Conservation (phyloP, 2,888 invertebrate genomes). For the Parelbella ahira region DNA sequence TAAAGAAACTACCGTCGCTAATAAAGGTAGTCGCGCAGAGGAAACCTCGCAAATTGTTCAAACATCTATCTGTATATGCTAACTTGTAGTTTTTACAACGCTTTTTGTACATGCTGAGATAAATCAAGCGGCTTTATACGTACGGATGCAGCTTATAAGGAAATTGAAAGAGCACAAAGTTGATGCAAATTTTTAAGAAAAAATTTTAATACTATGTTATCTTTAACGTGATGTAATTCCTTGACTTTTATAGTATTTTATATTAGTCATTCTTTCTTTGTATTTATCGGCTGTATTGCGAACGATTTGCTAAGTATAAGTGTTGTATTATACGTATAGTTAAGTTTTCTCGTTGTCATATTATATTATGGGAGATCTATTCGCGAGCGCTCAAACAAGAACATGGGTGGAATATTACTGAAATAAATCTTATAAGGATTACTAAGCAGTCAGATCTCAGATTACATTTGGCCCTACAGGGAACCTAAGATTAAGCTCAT, state of each 20-base stretch:
- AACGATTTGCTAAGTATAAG: too few relatives aligned
- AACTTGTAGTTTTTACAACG: conserved; percentile 6
- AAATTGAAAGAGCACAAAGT: conserved; percentile 8
- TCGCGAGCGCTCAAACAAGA: too few relatives aligned
- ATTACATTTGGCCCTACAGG: conserved; percentile 13
- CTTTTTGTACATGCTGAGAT: conserved; percentile 9
- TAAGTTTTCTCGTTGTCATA: neutral
- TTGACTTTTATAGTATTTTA: neutral
- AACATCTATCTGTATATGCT: conserved; percentile 16
- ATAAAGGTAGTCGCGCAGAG: conserved; percentile 14
- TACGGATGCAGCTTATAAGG: conserved; percentile 7
- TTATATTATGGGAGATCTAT: neutral
- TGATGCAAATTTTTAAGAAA: conserved; percentile 11
- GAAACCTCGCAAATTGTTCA: conserved; percentile 20
- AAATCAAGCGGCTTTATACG: conserved; percentile 4
- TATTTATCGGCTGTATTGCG: too few relatives aligned
- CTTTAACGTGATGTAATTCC: neutral
- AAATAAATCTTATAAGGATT: conserved; percentile 5
- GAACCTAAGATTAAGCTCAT: conserved; percentile 11
- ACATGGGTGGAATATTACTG: too few relatives aligned
- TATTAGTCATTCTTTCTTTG: too few relatives aligned
- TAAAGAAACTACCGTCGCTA: conserved; percentile 16
- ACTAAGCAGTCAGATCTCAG: conserved; percentile 5
- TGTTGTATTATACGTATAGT: too few relatives aligned
- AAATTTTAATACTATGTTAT: conserved; percentile 2